These are phyloP conservation scores for Spheniscus mendiculus DNA, from an alignment of 2,113 vertebrate genomes.

Conservation along the genomic window DNA sequence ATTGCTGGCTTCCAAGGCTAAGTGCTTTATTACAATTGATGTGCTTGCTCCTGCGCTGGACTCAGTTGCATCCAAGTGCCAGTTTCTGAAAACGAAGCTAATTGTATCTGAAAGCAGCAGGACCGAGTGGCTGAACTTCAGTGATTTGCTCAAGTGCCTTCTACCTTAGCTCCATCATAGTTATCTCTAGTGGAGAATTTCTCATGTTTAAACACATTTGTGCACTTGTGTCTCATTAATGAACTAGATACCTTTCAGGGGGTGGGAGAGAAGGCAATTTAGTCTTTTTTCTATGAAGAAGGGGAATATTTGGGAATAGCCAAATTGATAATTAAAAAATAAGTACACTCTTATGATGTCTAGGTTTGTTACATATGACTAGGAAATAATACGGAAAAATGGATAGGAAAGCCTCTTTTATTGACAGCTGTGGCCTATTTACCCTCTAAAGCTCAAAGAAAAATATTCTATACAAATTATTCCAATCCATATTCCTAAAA, in stretches of 20 bases:
- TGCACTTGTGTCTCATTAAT: neutral
- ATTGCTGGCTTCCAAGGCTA: constrained; percentile 70
- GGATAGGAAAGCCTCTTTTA: neutral
- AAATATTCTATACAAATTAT: neutral
- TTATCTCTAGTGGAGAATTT: neutral
- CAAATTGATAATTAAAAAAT: neutral
- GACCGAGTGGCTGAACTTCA: constrained; percentile 71
- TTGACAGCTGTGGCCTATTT: neutral
- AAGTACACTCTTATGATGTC: neutral
- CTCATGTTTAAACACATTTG: neutral
- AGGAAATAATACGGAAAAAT: neutral
- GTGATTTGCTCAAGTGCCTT: constrained; percentile 56
- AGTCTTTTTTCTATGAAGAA: neutral
- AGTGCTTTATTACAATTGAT: constrained; percentile 73
- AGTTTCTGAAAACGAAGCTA: constrained; percentile 73
- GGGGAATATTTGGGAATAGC: neutral
- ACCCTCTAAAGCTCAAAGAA: neutral
- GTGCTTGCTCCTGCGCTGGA: constrained; percentile 65
- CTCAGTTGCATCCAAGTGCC: constrained; percentile 51
- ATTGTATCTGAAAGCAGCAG: constrained; percentile 64
- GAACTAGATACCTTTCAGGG: neutral
- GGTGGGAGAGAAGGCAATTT: neutral
- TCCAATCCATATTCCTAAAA: neutral
- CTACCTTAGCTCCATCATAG: too few species aligned
- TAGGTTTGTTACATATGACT: neutral